Evolutionary conservation across 2,888 invertebrate genomes (phyloP), one percentile per base, ranked within the genome.

Genomic region (Amphipyra berbera): DNA sequence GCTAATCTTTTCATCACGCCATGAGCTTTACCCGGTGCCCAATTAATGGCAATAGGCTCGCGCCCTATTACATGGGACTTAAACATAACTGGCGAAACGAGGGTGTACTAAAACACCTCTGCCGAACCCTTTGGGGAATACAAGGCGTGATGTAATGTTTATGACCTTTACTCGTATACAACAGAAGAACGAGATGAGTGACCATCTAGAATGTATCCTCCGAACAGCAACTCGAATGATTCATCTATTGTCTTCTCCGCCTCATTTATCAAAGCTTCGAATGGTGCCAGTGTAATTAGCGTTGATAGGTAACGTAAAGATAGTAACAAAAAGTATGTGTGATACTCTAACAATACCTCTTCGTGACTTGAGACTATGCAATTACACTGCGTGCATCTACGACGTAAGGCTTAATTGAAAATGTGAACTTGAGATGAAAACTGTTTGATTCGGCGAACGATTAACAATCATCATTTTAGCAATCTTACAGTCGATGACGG

Each of bases 361-460:
- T 69, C 55, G 46, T 64, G 58, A 49, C 14, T 21, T 21, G 21
- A 2, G 21, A 2, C 1, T 21, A 21, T 21, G 3, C 3, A 21
- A 2, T 21, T 21, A n/a, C 30, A 5, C 49, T 53, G 65, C 58
- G 42, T 65, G 71, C 12, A n/a, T 6, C 9, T 3, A 6, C 1
- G 15, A 6, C 44, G 38, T 68, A 71, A 64, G 9, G 13, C 15
- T 35, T 64, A 45, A 64, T 46, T 52, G 35, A 38, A 61, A 56
- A 68, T 15, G 15, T 68, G 69, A 68, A 68, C 69, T 61, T 68
- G 62, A 42, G 6, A 41, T 27, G 37, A 55, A 46, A 46, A 37
- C 7, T 6, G 27, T 52, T 52, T 48, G 40, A 53, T 53, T 53
- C 35, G 48, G 42, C 1, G 7, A 49, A 46, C 6, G 0, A n/a